These are phyloP conservation scores for Lophura nycthemera DNA, from an alignment of 2,113 vertebrate species.

Conservation along the genomic window DNA sequence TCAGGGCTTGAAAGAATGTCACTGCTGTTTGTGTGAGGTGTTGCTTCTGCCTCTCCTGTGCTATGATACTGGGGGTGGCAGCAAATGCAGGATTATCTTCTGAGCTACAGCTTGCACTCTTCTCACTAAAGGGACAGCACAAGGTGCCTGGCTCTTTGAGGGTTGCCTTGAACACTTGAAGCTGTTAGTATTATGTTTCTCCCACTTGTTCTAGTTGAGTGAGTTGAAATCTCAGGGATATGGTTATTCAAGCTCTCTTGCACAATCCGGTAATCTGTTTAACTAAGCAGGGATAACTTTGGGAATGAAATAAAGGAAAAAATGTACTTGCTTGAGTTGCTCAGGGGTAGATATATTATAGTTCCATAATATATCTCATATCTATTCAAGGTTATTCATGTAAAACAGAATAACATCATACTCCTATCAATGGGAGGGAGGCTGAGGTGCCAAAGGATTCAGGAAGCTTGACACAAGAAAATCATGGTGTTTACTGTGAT, in stretches of 20 bases:
- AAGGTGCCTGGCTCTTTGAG: neutral
- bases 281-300: neutral
- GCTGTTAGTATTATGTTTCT: neutral
- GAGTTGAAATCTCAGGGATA: neutral
- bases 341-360: neutral
- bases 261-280: neutral
- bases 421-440: neutral
- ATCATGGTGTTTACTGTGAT: neutral
- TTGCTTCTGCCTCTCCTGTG: fast-evolving
- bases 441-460: neutral
- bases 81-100: neutral
- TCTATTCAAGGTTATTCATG: neutral
- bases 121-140: neutral
- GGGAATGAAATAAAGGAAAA: neutral
- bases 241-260: fast-evolving
- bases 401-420: neutral
- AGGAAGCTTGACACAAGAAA: neutral
- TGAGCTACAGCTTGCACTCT: neutral
- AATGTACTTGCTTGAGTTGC: neutral
- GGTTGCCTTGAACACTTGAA: neutral
- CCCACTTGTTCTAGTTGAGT: neutral
- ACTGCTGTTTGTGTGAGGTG: neutral
- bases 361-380: neutral
- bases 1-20: neutral
- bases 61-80: neutral